A percentile compares a stretch with the other conserved stretches of the same genome.
These are phyloP conservation scores for Tautogolabrus adspersus DNA, from an alignment of 2,113 vertebrate species.

Conservation along the genomic window DNA sequence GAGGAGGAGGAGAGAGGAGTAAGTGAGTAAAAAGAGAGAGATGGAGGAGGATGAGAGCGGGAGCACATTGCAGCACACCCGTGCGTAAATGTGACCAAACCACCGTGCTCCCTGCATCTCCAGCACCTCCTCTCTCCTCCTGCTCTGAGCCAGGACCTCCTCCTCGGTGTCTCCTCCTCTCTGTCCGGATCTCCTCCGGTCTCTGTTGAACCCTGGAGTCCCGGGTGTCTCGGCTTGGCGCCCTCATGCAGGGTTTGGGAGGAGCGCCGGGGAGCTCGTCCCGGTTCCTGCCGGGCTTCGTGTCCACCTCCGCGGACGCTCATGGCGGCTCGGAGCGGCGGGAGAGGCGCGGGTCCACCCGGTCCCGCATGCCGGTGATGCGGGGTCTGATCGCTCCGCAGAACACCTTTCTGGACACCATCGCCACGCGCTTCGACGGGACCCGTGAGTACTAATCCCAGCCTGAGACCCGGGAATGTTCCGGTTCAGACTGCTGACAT, in stretches of 20 bases:
- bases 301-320: constrained; percentile 59
- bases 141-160: neutral
- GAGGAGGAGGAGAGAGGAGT: constrained; percentile 10
- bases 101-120: constrained; percentile 25
- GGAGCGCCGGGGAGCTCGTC: constrained; percentile 75
- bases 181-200: neutral
- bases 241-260: constrained; percentile 80
- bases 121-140: constrained; percentile 24
- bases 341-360: constrained; percentile 78
- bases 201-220: constrained; percentile 74
- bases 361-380: constrained; percentile 80
- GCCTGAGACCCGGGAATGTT: too few relatives aligned
- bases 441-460: constrained; percentile 74
- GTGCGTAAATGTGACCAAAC: constrained; percentile 73
- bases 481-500: too few relatives aligned
- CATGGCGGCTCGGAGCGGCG: constrained; percentile 73
- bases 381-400: constrained; percentile 79
- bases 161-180: neutral
- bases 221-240: constrained; percentile 74
- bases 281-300: constrained; percentile 79
- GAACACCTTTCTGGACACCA: constrained; percentile 82
- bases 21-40: constrained; percentile 14
- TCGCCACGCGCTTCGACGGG: constrained; percentile 82
- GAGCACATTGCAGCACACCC: constrained; percentile 49
- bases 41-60: constrained; percentile 2